Base-by-base conservation (phyloP, 2,888 invertebrate genomes). In the Diarsia rubi region DNA sequence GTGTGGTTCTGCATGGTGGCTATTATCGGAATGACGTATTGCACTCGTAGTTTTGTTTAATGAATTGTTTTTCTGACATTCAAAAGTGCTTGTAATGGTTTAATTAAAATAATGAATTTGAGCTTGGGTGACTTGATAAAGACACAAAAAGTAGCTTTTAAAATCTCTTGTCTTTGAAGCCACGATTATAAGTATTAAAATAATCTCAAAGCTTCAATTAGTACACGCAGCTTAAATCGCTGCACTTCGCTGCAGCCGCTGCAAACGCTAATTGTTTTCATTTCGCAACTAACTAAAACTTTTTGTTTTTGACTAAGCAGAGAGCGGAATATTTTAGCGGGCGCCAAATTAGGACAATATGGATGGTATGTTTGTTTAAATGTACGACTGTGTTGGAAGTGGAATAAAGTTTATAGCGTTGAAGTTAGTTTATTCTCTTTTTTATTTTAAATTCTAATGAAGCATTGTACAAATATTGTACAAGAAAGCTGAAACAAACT, bases 241-340 rank as follows among this genome's bases (percentile, higher is more conserved):
- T 47, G 77, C 72, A 79, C 83, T 86, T 74, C 64, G 65, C 60
- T 71, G 83, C 87, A 85, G 83, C 83, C 81, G 86, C 67, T 83
- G 81, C 83, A 79, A 79, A 79, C 74, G 75, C 81, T 87, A 87
- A 87, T 87, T 85, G 81, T 85, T 85, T 85, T 79, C 81, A 83
- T 81, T 85, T 81, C 59, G 60, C 57, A 81, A 86, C 85, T 78
- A 82, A 78, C 85, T 76, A 83, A 87, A 86, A 85, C 83, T 87
- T 85, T 85, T 86, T 87, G 76, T 78, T 83, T 75, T 77, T 42
- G 59, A 75, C 75, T 80, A 75, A 75, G 77, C 75, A 75, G 69
- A 75, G 65, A 63, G 72, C 12, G 52, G 69, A 83, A 83, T 85
- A 85, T 79, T 83, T 82, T 79, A 83, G 85, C 72, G 45, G 37